These are phyloP conservation scores for Dioctria linearis DNA, from an alignment of 2,888 invertebrate genomes.

Conservation along the genomic window DNA sequence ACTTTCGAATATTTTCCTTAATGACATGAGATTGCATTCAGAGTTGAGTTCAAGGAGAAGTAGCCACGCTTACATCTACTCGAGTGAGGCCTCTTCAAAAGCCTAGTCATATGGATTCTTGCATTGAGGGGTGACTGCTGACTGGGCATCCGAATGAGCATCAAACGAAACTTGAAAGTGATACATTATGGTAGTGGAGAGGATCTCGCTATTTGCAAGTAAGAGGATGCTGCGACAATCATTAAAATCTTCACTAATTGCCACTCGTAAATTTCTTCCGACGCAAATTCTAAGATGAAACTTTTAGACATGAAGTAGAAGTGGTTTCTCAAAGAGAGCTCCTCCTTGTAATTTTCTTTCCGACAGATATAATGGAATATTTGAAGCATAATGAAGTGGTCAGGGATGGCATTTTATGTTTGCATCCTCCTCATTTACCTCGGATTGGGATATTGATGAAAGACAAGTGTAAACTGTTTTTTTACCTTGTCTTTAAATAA, in stretches of 20 bases:
- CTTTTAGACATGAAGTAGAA: constrained; percentile 31
- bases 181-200: constrained; percentile 25
- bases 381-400: constrained; percentile 43
- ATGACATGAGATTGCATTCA: constrained; percentile 41
- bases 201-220: constrained; percentile 6
- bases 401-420: constrained; percentile 3
- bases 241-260: constrained; percentile 48
- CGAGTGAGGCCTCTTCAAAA: constrained; percentile 5
- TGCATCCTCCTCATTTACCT: background rate
- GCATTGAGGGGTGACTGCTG: background rate
- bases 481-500: too few species aligned
- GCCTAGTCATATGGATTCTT: constrained; percentile 24
- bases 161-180: constrained; percentile 49
- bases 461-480: background rate
- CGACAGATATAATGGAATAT: constrained; percentile 26
- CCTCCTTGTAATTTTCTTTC: constrained; percentile 45
- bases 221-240: constrained; percentile 36
- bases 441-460: background rate
- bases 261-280: constrained; percentile 49
- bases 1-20: constrained; percentile 35
- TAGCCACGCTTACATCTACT: constrained; percentile 32
- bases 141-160: background rate
- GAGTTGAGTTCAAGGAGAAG: constrained; percentile 6
- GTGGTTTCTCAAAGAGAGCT: constrained; percentile 29
- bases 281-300: constrained; percentile 36